Evolutionary conservation across 2,113 vertebrate genomes (phyloP).

Genomic region (Elachura formosa): DNA sequence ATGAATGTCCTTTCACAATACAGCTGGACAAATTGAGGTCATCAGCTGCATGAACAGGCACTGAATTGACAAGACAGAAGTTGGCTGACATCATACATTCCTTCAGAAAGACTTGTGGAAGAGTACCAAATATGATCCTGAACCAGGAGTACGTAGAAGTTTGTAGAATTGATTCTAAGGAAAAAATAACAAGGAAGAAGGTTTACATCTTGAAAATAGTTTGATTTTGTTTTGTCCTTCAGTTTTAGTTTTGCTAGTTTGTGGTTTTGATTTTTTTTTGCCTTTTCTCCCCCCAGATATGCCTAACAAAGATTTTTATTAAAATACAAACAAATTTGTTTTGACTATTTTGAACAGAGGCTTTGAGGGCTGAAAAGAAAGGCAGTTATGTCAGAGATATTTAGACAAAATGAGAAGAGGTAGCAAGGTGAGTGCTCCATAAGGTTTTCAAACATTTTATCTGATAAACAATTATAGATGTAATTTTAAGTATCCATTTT

Average conservation of each 20-base stretch:
- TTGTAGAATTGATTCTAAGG: not conserved
- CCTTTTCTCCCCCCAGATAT: not conserved
- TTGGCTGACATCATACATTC: not conserved
- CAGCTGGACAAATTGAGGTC: not conserved
- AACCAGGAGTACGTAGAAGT: not conserved
- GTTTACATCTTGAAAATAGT: not conserved
- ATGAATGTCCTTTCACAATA: not conserved
- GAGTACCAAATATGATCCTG: accelerated
- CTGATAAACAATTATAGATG: not conserved
- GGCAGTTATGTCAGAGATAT: accelerated
- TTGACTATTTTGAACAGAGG: not conserved
- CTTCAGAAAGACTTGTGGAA: not conserved
- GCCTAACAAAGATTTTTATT: not conserved
- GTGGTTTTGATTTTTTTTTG: accelerated
- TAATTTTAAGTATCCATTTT: not conserved
- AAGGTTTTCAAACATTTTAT: not conserved
- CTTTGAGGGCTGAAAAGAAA: not conserved
- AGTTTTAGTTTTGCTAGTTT: not conserved
- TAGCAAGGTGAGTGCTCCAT: not conserved
- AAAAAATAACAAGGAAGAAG: not conserved
- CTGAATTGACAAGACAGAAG: not conserved
- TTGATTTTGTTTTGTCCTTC: not conserved
- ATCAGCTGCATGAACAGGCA: not conserved
- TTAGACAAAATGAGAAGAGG: not conserved
- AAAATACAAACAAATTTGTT: not conserved